phyloP scores from a whole-genome alignment of 2,113 vertebrate genomes.

The Phalacrocorax pelagicus region DNA sequence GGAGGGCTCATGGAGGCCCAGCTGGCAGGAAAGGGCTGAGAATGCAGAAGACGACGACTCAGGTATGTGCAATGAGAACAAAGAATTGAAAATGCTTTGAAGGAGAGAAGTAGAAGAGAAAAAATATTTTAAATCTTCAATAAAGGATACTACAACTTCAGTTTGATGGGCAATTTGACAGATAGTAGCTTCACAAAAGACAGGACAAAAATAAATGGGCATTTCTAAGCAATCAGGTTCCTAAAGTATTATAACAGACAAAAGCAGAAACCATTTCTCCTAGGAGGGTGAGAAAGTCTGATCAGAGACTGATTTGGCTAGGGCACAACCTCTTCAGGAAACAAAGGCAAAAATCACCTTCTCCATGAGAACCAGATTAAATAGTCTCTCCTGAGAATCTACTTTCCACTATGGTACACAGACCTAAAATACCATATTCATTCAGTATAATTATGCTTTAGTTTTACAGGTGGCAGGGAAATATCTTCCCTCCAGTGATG shows the following conservation, averaged over 20 bases:
- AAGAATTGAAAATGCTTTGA: neutral
- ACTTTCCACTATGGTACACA: accelerated
- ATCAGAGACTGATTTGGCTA: neutral
- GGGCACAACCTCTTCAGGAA: neutral
- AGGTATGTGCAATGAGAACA: neutral
- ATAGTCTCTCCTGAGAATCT: neutral
- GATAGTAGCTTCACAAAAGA: neutral
- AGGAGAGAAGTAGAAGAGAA: neutral
- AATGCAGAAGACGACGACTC: neutral
- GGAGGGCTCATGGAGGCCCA: neutral
- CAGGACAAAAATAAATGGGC: neutral
- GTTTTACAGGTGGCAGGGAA: neutral
- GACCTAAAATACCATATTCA: neutral
- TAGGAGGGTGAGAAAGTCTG: neutral
- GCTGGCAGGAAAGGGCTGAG: neutral
- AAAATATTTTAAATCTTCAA: neutral
- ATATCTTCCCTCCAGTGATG: neutral
- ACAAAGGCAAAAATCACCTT: neutral
- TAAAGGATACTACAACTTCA: neutral
- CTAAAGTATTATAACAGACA: neutral
- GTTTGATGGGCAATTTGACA: neutral
- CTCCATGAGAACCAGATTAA: neutral
- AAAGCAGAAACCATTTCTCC: neutral
- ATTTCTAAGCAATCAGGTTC: neutral
- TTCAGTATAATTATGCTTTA: neutral